Evolutionary conservation across 1,140 invertebrate genomes (phyloP), one percentile per base, ranked within the genome.

Genomic region (Zaprionus davidi): DNA sequence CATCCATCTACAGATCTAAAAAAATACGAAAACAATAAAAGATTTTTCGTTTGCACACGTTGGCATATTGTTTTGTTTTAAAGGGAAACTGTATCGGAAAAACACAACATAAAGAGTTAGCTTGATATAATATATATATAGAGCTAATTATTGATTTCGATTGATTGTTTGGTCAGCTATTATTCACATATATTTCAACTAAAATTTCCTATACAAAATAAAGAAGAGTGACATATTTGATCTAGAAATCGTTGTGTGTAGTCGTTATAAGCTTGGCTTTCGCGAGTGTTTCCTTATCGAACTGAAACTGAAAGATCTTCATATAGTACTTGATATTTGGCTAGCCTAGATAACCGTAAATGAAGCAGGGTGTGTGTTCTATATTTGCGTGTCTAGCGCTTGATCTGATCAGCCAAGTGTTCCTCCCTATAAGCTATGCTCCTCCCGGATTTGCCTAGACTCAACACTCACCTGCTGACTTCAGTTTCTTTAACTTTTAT

Each of bases 191-290:
- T 46, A 38, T 56, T 59, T 78, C 51, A 80, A 83, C 46, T 58
- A 41, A 71, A 82, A 51, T 70, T 62, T 56, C 17, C 46, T 51
- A 72, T 49, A 31, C 28, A 55, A 67, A 46, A n/a, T 26, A 56
- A 44, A 36, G 31, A 57, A 9, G n/a, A 4, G 13, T 70, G 34
- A 75, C 41, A 26, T 60, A 65, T 64, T 75, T 41, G 53, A 53
- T 11, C 67, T 75, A 56, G 53, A 72, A 82, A 69, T 82, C 80
- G 80, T 76, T 84, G 64, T 80, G 60, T 66, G 44, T 73, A 71
- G 77, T 81, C 71, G 71, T 71, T 85, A 56, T 82, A 86, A 86
- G 82, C 82, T 85, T 82, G 79, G 82, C 82, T 86, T 87, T 79
- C 70, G 56, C 70, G 72, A 65, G 78, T 77, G 31, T 82, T 74